These are phyloP conservation scores for Caenorhabditis sulstoni DNA, from an alignment of 2,888 invertebrate genomes.

Conservation along the genomic window DNA sequence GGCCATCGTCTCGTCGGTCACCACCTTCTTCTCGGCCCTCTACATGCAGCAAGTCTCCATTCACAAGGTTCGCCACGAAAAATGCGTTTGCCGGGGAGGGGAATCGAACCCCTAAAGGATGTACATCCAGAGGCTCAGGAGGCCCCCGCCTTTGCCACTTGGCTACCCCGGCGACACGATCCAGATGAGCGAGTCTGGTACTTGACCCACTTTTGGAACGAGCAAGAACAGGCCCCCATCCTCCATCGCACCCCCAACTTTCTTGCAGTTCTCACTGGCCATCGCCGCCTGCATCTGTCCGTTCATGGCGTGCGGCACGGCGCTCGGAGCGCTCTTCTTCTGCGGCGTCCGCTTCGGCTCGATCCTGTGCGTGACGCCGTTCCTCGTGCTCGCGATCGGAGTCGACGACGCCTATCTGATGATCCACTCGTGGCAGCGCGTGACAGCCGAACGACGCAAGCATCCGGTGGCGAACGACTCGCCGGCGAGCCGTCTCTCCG, in stretches of 20 bases:
- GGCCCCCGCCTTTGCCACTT: conserved; percentile 33
- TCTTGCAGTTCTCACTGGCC: conserved; percentile 71
- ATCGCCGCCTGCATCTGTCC: conserved; percentile 77
- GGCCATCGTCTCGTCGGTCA: conserved; percentile 71
- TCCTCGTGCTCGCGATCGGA: conserved; percentile 76
- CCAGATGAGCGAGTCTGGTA: background rate
- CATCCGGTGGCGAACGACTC: conserved; percentile 65
- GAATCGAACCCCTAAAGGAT: conserved; percentile 28
- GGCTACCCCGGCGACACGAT: conserved; percentile 5
- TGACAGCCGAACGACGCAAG: conserved; percentile 65
- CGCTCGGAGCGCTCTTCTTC: conserved; percentile 74
- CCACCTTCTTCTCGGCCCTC: conserved; percentile 73
- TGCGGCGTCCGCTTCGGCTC: conserved; percentile 76
- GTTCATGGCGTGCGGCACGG: conserved; percentile 79
- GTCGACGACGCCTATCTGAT: conserved; percentile 79
- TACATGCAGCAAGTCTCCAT: conserved; percentile 75
- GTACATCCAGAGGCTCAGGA: conserved; percentile 20
- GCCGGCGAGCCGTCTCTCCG: conserved; percentile 67
- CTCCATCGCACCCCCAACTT: conserved; percentile 19
- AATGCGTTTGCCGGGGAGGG: conserved; percentile 26
- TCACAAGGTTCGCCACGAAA: conserved; percentile 67
- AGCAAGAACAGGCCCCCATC: conserved; percentile 10
- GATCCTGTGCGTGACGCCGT: conserved; percentile 76
- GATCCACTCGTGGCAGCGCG: conserved; percentile 78
- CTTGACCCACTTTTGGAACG: background rate